These are phyloP conservation scores for Ormyrus pomaceus DNA, from an alignment of 2,888 invertebrate genomes.

Conservation along the genomic window DNA sequence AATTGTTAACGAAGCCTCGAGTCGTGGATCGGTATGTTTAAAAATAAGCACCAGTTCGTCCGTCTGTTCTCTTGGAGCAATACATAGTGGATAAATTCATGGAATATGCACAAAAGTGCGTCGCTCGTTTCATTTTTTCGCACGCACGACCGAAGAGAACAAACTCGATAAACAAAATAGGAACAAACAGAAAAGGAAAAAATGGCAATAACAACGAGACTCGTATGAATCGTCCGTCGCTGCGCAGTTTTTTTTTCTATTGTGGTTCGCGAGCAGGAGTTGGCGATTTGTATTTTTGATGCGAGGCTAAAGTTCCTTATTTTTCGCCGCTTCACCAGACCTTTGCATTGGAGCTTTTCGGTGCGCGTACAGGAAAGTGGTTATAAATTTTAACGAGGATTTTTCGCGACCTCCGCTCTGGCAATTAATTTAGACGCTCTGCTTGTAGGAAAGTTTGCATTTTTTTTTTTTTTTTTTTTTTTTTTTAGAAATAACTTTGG, in stretches of 20 bases:
- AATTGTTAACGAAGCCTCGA: too few relatives aligned
- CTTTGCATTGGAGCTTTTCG: neutral
- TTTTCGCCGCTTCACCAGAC: neutral
- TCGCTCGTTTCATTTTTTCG: slow-evolving; percentile 22
- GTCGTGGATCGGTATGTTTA: too few relatives aligned
- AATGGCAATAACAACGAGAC: neutral
- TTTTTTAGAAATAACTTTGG: too few relatives aligned
- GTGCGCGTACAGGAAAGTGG: neutral
- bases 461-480: too few relatives aligned
- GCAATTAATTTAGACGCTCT: slow-evolving; percentile 24
- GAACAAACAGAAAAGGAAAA: slow-evolving; percentile 4
- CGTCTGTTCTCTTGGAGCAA: slow-evolving; percentile 12
- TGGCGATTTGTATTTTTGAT: neutral
- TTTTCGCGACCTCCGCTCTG: slow-evolving; percentile 22
- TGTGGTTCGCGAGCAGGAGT: neutral
- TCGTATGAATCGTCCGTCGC: neutral
- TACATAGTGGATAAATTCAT: slow-evolving; percentile 33
- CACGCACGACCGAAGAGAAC: slow-evolving; percentile 17
- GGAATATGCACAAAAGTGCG: slow-evolving; percentile 23
- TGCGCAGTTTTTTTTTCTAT: slow-evolving; percentile 13
- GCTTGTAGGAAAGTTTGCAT: too few relatives aligned
- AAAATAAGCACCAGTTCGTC: too few relatives aligned
- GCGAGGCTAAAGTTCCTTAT: slow-evolving; percentile 11
- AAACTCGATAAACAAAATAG: slow-evolving; percentile 35
- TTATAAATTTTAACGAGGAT: slow-evolving; percentile 42